Evolutionary conservation across 1,140 invertebrate genomes (phyloP).

Genomic region (Plectus sambesii): DNA sequence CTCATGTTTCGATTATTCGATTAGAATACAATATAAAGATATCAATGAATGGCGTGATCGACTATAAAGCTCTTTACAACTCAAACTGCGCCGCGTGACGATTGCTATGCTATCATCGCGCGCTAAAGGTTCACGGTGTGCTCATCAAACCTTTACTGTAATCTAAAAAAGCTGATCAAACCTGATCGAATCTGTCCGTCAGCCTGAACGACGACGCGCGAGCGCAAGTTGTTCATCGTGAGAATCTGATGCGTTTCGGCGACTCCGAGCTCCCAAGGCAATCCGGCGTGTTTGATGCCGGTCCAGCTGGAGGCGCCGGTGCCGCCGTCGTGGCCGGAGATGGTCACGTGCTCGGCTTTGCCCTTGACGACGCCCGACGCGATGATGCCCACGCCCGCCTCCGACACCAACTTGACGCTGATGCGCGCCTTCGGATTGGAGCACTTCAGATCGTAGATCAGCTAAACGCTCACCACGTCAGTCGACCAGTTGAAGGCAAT

Average conservation of each 20-base stretch:
- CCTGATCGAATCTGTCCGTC: conserved; percentile 81
- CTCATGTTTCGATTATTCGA: too few species aligned
- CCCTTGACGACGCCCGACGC: conserved; percentile 95
- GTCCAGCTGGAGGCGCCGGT: conserved; percentile 88
- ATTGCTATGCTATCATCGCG: neutral
- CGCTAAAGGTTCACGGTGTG: neutral
- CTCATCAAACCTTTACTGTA: too few species aligned
- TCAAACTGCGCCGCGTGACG: neutral
- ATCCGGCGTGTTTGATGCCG: conserved; percentile 74
- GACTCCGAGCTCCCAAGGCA: conserved; percentile 93
- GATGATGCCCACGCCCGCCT: conserved; percentile 94
- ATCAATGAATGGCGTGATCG: too few species aligned
- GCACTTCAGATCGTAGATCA: conserved; percentile 96
- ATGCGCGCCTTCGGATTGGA: conserved; percentile 88
- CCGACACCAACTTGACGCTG: conserved; percentile 93
- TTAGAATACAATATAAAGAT: too few species aligned
- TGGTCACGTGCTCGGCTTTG: conserved; percentile 94
- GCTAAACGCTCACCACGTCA: conserved; percentile 43
- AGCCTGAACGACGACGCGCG: conserved; percentile 82
- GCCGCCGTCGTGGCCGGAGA: conserved; percentile 95
- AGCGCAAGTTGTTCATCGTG: conserved; percentile 85
- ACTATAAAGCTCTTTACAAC: too few species aligned
- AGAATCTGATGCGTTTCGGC: conserved; percentile 91
- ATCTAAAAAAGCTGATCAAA: conserved; percentile 11
- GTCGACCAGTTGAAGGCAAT: too few species aligned